Percentiles rank a stretch among this genome's conserved stretches.
These are phyloP conservation scores for Siderastrea radians DNA, from an alignment of 92 coral and sea anemone species.

Conservation along the genomic window DNA sequence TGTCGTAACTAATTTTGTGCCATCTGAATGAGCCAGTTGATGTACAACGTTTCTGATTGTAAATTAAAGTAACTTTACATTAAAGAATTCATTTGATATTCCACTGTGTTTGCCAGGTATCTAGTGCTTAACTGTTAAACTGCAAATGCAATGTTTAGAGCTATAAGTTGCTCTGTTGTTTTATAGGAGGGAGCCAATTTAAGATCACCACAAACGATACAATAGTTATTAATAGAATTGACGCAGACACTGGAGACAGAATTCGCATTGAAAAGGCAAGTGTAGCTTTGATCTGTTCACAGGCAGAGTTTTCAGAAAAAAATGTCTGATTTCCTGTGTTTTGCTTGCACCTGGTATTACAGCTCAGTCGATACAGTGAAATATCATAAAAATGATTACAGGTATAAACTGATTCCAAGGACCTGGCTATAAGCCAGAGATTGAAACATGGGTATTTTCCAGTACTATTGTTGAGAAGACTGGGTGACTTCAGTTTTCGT, in stretches of 20 bases:
- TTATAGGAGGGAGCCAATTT: constrained; percentile 97
- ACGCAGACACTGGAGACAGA: constrained; percentile 90
- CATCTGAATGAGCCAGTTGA: neutral
- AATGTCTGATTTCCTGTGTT: too few relatives aligned
- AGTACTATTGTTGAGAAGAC: too few relatives aligned
- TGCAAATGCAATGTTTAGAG: neutral
- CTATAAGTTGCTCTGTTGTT: neutral
- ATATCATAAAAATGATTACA: too few relatives aligned
- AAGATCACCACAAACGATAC: constrained; percentile 90
- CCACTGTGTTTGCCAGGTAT: neutral
- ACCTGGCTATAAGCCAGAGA: too few relatives aligned
- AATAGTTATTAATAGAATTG: constrained; percentile 83
- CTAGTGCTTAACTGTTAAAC: too few relatives aligned
- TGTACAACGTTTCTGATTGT: neutral
- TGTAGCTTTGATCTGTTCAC: neutral
- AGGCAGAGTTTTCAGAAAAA: too few relatives aligned
- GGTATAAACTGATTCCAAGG: too few relatives aligned
- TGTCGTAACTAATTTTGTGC: neutral
- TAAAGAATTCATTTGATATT: too few relatives aligned
- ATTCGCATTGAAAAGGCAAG: constrained; percentile 93
- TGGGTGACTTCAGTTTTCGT: too few relatives aligned
- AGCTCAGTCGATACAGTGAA: too few relatives aligned
- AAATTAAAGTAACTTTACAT: neutral
- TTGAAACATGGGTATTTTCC: too few relatives aligned
- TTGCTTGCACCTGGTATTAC: too few relatives aligned